Conservation (phyloP, 2,113 vertebrate species). For the Dicrurus megarhynchus region DNA sequence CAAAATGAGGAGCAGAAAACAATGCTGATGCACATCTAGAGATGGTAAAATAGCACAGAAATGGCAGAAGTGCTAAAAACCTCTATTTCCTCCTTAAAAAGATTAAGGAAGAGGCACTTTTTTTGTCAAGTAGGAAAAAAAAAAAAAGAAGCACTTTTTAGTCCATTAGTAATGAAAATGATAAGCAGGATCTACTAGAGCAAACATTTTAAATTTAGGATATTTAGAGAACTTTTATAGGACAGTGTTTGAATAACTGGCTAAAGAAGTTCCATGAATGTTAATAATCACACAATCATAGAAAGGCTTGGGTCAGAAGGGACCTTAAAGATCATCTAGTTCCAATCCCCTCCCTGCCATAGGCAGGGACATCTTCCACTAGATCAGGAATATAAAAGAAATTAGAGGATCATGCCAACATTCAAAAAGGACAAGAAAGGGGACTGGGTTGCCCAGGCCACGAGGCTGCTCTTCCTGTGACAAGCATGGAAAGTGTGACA, state of each 20-base stretch:
- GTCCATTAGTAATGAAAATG: not conserved
- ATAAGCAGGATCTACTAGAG: not conserved
- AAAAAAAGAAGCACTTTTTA: not conserved
- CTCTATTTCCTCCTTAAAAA: not conserved
- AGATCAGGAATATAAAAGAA: not conserved
- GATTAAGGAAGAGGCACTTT: not conserved
- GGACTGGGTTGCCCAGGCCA: rapidly evolving
- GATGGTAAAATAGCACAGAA: not conserved
- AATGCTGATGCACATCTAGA: not conserved
- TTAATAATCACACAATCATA: not conserved
- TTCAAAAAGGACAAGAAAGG: not conserved
- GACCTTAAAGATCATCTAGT: not conserved
- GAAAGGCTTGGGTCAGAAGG: not conserved
- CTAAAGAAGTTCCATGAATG: not conserved
- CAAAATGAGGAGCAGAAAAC: not conserved
- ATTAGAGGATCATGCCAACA: not conserved
- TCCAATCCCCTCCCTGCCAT: not conserved
- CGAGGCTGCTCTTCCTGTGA: rapidly evolving
- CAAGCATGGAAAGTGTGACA: not conserved
- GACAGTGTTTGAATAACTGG: not conserved
- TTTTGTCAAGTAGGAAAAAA: not conserved
- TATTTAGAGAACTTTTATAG: not conserved
- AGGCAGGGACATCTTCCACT: not conserved
- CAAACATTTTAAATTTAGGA: not conserved
- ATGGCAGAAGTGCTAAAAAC: not conserved